A percentile compares a stretch with the other conserved stretches of the same genome.
phyloP scores from a whole-genome alignment of 1,140 invertebrate genomes.

The Protaetia brevitarsis region DNA sequence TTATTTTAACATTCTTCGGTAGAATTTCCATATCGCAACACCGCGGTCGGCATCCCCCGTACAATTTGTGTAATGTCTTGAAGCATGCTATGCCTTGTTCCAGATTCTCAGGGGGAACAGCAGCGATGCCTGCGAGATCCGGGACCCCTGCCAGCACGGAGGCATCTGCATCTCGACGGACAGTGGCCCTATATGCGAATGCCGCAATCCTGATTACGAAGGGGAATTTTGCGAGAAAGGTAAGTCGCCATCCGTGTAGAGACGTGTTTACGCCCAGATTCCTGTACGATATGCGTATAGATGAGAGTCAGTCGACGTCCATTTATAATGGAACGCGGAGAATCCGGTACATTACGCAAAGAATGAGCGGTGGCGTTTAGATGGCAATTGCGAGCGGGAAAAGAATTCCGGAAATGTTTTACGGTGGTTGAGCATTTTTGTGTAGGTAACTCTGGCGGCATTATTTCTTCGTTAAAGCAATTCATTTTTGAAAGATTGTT shows the following conservation, averaged over 20 bases:
- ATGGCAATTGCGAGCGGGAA: too few relatives aligned
- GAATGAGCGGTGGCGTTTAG: too few relatives aligned
- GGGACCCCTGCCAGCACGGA: conserved; percentile 88
- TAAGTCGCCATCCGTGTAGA: conserved; percentile 51
- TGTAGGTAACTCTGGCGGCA: too few relatives aligned
- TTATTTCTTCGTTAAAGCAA: too few relatives aligned
- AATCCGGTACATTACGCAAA: too few relatives aligned
- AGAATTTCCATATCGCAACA: background rate
- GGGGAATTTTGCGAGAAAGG: conserved; percentile 92
- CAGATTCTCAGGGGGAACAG: conserved; percentile 49
- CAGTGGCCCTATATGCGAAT: conserved; percentile 90
- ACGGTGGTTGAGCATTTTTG: too few relatives aligned
- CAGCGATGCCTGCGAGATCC: conserved; percentile 77
- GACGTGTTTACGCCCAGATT: too few relatives aligned
- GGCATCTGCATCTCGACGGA: conserved; percentile 94
- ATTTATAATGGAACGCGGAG: background rate
- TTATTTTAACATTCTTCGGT: background rate
- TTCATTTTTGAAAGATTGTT: too few relatives aligned
- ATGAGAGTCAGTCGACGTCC: background rate
- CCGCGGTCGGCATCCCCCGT: background rate
- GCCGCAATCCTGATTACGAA: conserved; percentile 84
- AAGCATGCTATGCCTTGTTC: conserved; percentile 2
- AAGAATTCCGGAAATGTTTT: too few relatives aligned
- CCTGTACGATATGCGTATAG: background rate
- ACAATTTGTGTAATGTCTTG: background rate